These are phyloP conservation scores for Gerris lacustris DNA, from an alignment of 2,888 invertebrate species.

Conservation along the genomic window DNA sequence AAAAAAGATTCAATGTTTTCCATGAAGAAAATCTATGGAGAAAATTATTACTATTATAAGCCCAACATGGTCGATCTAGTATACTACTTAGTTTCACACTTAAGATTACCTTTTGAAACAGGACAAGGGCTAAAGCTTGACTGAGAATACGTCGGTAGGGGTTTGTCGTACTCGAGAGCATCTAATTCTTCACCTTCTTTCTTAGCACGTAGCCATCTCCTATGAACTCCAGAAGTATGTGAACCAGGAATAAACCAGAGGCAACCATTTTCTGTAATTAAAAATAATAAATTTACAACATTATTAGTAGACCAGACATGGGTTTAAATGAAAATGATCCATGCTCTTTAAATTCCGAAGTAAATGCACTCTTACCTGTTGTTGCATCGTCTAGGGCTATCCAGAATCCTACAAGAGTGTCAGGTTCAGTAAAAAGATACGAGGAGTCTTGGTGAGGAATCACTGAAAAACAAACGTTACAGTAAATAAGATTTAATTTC, in stretches of 20 bases:
- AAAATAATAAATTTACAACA: background rate
- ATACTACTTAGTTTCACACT: too few relatives aligned
- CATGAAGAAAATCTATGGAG: too few relatives aligned
- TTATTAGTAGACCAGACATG: too few relatives aligned
- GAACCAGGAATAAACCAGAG: conserved; percentile 85
- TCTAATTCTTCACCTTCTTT: conserved; percentile 47
- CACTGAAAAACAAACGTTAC: conserved; percentile 43
- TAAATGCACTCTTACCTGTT: conserved; percentile 31
- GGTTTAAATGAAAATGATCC: too few relatives aligned
- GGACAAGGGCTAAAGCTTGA: conserved; percentile 65
- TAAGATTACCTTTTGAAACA: conserved; percentile 62
- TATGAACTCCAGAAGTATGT: conserved; percentile 69
- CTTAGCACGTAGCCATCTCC: conserved; percentile 57
- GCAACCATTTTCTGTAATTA: conserved; percentile 70
- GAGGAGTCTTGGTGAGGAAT: conserved; percentile 74
- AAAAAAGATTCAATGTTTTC: too few relatives aligned
- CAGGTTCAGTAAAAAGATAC: conserved; percentile 65
- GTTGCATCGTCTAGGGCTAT: conserved; percentile 90
- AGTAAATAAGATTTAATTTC: background rate
- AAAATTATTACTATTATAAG: too few relatives aligned
- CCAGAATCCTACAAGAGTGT: conserved; percentile 80
- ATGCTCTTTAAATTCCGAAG: background rate
- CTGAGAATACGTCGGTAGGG: conserved; percentile 55
- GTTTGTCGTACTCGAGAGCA: conserved; percentile 51
- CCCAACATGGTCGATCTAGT: too few relatives aligned